Base-by-base conservation (phyloP, 2,888 invertebrate species). In the Mamestra brassicae region DNA sequence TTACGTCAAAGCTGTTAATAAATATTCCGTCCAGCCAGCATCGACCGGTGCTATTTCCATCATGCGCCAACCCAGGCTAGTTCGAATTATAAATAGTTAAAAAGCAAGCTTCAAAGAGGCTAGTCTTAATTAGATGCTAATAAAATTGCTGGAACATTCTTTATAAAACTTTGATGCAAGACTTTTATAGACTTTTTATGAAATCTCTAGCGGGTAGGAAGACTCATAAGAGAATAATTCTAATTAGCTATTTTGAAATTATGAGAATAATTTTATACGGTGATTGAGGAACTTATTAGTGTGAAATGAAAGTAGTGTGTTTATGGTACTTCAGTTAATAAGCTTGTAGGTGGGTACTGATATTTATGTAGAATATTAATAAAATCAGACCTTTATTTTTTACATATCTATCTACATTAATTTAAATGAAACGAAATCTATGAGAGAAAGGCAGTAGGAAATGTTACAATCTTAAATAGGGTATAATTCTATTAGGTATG, bases 21-120 rank as follows among this genome's bases (percentile, higher is more conserved):
- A 71, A 83, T 78, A 83, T 78, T 77, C 83, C 45, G 63, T 61
- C 45, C 63, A 71, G 38, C 54, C 36, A 54, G 36, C 42, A 71
- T 79, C 67, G 83, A 83, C 36, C 45, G 42, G 17, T 4, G 10
- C 64, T 83, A 83, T 83, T 74, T 71, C 34, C n/a, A 38, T 65
- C 60, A 13, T 42, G 34, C 65, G 58, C 63, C 73, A 83, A 71
- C 1, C n/a, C 11, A 38, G 17, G 54, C 57, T 82, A 47, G 61
- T 70, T 63, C 42, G 1, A 54, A 58, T 55, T 74, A 79, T 71
- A 71, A 78, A 81, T 83, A 73, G 73, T 58, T 65, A 45, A 66
- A 71, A 68, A 83, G 38, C 42, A 63, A 63, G 50, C 45, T 65
- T 17, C 70, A 65, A 62, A 74, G 64, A 65, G 57, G 52, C 60